Evolutionary conservation across 2,113 vertebrate species (phyloP), one percentile per base, ranked within the genome.

Genomic region (Pseudorectes ferrugineus): DNA sequence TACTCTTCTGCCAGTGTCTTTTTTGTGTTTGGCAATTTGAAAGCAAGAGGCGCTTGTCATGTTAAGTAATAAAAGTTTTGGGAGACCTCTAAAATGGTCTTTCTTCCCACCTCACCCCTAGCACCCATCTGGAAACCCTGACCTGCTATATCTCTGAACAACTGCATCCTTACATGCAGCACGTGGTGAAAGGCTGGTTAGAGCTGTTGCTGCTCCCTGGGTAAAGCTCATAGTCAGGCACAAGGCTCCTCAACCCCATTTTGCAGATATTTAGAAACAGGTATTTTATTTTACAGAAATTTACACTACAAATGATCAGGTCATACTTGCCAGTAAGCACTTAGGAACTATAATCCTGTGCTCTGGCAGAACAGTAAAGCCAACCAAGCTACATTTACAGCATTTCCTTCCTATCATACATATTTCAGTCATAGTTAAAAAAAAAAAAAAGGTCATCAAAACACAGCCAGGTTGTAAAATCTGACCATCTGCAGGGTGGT

Each of bases 401-500:
- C 51, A 72, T 87, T 93, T 96, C 95, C 86, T 97, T 96, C 89
- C 94, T 91, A 77, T 75, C 72, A 59, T 45, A 63, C 65, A 84
- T 93, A 84, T 92, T 96, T 94, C 63, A 96, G 42, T 26, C 51
- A 36, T 12, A 83, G 26, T 67, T 70, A 93, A 91, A 92, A 48
- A 87, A 85, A 85, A 91, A 89, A 71, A 26, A 2, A 35, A 62
- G 36, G 86, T 19, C 80, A 70, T 66, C 87, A 82, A 92, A 96
- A 89, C 59, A 52, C 66, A 89, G 77, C 84, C 95, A 91, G 33
- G 80, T 72, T 93, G 77, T 96, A 97, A 96, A 96, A 82, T 54
- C 70, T 94, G 94, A 62, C 87, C 93, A 95, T 95, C 87, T 96
- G 95, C 81, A 94, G 62, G 26, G n/a, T 1, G 22, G 49, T 73